A percentile compares a stretch with the other conserved stretches of the same genome.
Evolutionary conservation across 2,113 vertebrate genomes (phyloP).

Genomic region (Sorex fumeus): DNA sequence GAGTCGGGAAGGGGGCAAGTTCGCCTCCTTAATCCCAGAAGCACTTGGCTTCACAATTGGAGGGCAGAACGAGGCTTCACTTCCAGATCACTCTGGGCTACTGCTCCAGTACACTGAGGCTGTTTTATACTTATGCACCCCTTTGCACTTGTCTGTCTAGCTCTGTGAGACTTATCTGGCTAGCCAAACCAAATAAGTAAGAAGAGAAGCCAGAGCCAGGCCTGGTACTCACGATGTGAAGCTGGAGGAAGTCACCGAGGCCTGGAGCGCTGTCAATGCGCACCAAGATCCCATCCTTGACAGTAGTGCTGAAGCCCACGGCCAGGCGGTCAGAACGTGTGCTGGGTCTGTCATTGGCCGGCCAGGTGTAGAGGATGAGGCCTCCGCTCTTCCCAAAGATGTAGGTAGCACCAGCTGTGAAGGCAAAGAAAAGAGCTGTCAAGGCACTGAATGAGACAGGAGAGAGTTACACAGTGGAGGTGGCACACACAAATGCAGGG

Average conservation of each 20-base stretch:
- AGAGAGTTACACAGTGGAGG: rapidly evolving
- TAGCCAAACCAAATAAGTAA: neutral
- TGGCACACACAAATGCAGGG: rapidly evolving
- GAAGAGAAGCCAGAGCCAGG: neutral
- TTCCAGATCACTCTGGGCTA: neutral
- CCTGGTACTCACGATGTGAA: constrained; percentile 95
- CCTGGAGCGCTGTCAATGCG: constrained; percentile 98
- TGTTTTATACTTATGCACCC: neutral
- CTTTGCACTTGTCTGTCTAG: neutral
- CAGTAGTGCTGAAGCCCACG: constrained; percentile 92
- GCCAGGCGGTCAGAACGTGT: constrained; percentile 97
- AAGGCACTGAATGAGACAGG: rapidly evolving
- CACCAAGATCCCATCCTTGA: constrained; percentile 97
- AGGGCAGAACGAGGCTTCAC: neutral
- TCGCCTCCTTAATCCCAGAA: neutral
- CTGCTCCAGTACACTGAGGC: rapidly evolving
- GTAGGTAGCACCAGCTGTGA: constrained; percentile 96
- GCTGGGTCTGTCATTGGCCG: constrained; percentile 97
- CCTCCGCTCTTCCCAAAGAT: constrained; percentile 98
- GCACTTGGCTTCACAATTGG: neutral
- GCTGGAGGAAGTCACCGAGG: constrained; percentile 98
- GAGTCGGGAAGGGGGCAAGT: neutral
- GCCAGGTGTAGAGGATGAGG: constrained; percentile 98
- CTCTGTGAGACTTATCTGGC: neutral
- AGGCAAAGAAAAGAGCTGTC: constrained; percentile 66